A percentile compares a stretch with the other conserved stretches of the same genome.
Evolutionary conservation across 1,140 invertebrate genomes (phyloP).

Genomic region (Metopolophium dirhodum): DNA sequence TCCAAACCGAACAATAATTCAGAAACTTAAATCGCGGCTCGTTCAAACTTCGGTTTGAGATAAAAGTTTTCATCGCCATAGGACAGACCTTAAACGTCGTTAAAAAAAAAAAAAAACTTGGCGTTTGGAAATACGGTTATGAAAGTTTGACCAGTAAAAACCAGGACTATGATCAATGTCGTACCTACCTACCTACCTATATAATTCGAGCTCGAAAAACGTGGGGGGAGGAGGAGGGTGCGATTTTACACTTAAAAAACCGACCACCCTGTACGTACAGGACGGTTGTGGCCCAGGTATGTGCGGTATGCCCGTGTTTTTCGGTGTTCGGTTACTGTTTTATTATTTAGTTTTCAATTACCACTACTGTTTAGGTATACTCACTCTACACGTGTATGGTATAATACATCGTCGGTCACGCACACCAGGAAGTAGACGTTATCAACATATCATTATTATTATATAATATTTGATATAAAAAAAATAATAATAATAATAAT

Average conservation of each 20-base stretch:
- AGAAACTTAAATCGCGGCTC: background rate
- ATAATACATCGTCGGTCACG: background rate
- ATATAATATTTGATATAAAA: background rate
- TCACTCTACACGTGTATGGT: background rate
- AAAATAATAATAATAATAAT: background rate
- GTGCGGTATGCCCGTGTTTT: background rate
- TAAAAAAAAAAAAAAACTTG: background rate
- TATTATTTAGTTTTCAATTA: background rate
- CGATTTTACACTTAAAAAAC: background rate
- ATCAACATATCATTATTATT: background rate
- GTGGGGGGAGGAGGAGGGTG: background rate
- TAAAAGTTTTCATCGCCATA: background rate
- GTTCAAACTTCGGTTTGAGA: background rate
- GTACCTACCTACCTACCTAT: too few species aligned
- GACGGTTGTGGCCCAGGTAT: background rate
- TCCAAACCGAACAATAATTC: background rate
- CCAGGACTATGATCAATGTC: background rate
- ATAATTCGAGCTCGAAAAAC: background rate
- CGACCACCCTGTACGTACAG: background rate
- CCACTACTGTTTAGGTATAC: background rate
- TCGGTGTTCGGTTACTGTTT: background rate
- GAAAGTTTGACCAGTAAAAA: background rate
- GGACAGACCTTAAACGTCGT: background rate
- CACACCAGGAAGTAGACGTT: background rate
- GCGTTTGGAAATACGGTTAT: background rate